Base-by-base conservation (phyloP, 1,140 invertebrate species). In the Caenorhabditis latens region DNA sequence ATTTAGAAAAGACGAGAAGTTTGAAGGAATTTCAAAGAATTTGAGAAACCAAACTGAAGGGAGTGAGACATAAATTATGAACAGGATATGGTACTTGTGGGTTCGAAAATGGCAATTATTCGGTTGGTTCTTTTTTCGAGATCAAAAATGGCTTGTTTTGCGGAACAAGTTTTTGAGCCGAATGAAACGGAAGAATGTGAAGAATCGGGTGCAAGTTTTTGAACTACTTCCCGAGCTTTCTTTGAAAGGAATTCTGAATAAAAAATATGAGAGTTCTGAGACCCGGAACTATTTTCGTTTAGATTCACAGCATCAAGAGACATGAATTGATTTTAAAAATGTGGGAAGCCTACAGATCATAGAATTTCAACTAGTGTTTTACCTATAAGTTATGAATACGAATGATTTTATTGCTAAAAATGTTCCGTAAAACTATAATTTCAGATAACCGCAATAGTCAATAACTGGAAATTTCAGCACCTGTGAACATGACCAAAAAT, bases 11-110 rank as follows among this genome's bases (percentile, higher is more conserved):
- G 42, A 71, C 42, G 65, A 71, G 65, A 71, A 43, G 7, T 14
- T 43, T 71, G 16, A 42, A 42, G n/a, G 42, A 71, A 43, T 43
- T n/a, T 8, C 40, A 8, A 43, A 71, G 14, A 71, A 71, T 32
- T n/a, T 32, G 24, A 32, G 61, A 14, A 63, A 21, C 57, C 3
- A 11, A 40, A 16, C 40, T 71, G 19, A 43, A 71, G 42, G 40
- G 65, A 43, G 63, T 40, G 24, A 5, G 4, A 79, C 46, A 79
- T 79, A 24, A 79, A 79, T 79, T 79, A 79, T 79, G 46, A 53
- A 53, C 46, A 53, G 19, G 40, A 79, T 14, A 50, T 79, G 46
- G 71, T 50, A 53, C n/a, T 79, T 32, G 71, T 48, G n/a, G 71
- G 21, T 65, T 46, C 1, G 16, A 71, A 71, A 32, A 71, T 71